A percentile compares a stretch with the other conserved stretches of the same genome.
Conservation (phyloP, 2,113 vertebrate species). For the Poeciliopsis prolifica region DNA sequence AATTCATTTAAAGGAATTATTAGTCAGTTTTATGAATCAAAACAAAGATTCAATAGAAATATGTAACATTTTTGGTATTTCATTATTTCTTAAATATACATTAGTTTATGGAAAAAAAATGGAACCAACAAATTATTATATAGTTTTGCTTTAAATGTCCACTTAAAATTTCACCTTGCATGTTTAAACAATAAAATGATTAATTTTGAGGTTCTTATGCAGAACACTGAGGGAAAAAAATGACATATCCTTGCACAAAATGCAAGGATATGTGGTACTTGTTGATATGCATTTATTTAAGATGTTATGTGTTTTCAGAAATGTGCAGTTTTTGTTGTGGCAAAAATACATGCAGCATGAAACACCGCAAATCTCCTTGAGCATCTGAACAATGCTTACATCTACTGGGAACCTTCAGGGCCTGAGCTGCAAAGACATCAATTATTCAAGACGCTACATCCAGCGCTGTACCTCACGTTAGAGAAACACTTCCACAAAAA, state of each 20-base stretch:
- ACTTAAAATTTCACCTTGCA: too few relatives aligned
- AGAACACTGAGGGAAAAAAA: background rate
- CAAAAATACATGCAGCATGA: slow-evolving; percentile 70
- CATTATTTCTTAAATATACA: too few relatives aligned
- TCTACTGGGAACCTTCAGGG: slow-evolving; percentile 68
- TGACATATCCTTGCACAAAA: background rate
- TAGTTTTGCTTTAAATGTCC: too few relatives aligned
- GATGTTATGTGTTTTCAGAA: slow-evolving; percentile 23
- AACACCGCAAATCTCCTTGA: slow-evolving; percentile 55
- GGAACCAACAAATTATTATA: too few relatives aligned
- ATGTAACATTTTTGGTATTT: too few relatives aligned
- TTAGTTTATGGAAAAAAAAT: too few relatives aligned
- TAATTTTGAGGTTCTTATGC: background rate
- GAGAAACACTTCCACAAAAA: slow-evolving; percentile 67
- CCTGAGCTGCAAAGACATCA: slow-evolving; percentile 66
- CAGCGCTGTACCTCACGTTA: slow-evolving; percentile 20
- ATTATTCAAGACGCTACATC: slow-evolving; percentile 78
- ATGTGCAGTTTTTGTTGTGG: slow-evolving; percentile 58
- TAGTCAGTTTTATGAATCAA: too few relatives aligned
- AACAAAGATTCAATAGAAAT: too few relatives aligned
- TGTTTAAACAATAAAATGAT: background rate
- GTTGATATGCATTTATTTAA: slow-evolving; percentile 32
- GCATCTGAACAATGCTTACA: slow-evolving; percentile 72
- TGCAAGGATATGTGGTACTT: background rate
- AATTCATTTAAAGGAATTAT: too few relatives aligned